phyloP scores from a whole-genome alignment of 1,140 invertebrate genomes.

The Solenopsis fugax region DNA sequence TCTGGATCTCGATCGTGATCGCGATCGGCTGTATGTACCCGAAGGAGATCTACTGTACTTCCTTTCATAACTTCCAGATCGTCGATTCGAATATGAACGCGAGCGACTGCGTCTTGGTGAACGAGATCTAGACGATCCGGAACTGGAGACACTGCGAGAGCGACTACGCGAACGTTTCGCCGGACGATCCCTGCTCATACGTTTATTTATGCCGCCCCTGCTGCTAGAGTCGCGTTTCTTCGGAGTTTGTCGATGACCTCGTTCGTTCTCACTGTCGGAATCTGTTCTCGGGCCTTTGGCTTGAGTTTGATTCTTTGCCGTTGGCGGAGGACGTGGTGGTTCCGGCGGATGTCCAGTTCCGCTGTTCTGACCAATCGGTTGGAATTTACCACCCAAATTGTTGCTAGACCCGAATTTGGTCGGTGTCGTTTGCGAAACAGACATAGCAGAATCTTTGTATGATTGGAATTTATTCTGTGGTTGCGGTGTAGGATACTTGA shows the following conservation, averaged over 20 bases:
- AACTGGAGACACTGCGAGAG: constrained; percentile 87
- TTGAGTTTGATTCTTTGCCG: constrained; percentile 75
- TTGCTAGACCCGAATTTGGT: constrained; percentile 80
- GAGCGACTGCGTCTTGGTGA: constrained; percentile 87
- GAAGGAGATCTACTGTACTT: constrained; percentile 87
- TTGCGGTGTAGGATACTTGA: constrained; percentile 84
- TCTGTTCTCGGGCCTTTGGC: constrained; percentile 84
- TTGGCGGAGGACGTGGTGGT: constrained; percentile 76
- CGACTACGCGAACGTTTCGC: constrained; percentile 86
- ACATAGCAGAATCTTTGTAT: constrained; percentile 80
- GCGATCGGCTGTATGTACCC: constrained; percentile 84
- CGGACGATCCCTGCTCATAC: constrained; percentile 79
- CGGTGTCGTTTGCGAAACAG: constrained; percentile 73
- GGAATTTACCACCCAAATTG: constrained; percentile 83
- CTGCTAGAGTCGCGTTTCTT: constrained; percentile 79
- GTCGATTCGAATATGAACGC: constrained; percentile 83
- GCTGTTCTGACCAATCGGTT: constrained; percentile 83
- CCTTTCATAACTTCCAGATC: constrained; percentile 87
- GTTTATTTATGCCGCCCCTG: constrained; percentile 67
- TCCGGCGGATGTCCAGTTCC: constrained; percentile 78
- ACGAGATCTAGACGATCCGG: constrained; percentile 85
- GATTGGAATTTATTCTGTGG: constrained; percentile 83
- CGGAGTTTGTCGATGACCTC: constrained; percentile 74
- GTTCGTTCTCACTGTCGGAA: constrained; percentile 83
- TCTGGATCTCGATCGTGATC: constrained; percentile 88